Conservation (phyloP, 2,113 vertebrate genomes). For the Cyprinodon tularosa region DNA sequence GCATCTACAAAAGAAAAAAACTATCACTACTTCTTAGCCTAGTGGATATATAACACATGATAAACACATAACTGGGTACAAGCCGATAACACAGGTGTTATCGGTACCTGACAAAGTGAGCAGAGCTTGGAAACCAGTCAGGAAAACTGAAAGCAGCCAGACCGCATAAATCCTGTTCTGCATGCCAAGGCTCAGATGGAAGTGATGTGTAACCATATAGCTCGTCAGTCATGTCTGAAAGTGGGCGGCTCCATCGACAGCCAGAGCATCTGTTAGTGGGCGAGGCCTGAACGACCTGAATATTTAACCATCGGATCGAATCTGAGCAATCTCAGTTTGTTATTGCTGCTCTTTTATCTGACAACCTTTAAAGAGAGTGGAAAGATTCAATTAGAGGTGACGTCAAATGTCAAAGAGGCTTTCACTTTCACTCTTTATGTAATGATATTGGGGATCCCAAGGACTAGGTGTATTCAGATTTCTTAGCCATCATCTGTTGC, state of each 20-base stretch:
- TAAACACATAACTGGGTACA: neutral
- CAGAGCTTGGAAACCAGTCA: neutral
- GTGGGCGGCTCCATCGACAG: slow-evolving; percentile 50
- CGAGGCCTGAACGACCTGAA: slow-evolving; percentile 51
- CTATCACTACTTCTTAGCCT: neutral
- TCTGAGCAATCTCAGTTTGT: slow-evolving; percentile 15
- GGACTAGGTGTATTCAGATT: neutral
- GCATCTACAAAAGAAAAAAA: rapidly evolving
- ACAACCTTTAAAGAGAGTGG: slow-evolving; percentile 19
- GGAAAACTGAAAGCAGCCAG: slow-evolving; percentile 11
- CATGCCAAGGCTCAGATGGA: slow-evolving; percentile 31
- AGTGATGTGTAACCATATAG: slow-evolving; percentile 28
- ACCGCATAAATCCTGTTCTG: neutral
- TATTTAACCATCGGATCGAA: slow-evolving; percentile 42
- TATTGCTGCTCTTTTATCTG: slow-evolving; percentile 36
- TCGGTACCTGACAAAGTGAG: neutral
- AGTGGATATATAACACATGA: neutral
- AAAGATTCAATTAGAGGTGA: neutral
- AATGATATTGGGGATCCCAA: neutral
- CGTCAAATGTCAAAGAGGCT: neutral
- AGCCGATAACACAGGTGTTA: neutral
- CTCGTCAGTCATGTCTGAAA: slow-evolving; percentile 64
- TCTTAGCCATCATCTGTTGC: neutral
- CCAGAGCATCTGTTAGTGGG: slow-evolving; percentile 72
- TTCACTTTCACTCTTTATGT: neutral